Percentiles rank a stretch among this genome's conserved stretches.
These are phyloP conservation scores for Prolemur simus DNA, from an alignment of 2,113 vertebrate species.

Conservation along the genomic window DNA sequence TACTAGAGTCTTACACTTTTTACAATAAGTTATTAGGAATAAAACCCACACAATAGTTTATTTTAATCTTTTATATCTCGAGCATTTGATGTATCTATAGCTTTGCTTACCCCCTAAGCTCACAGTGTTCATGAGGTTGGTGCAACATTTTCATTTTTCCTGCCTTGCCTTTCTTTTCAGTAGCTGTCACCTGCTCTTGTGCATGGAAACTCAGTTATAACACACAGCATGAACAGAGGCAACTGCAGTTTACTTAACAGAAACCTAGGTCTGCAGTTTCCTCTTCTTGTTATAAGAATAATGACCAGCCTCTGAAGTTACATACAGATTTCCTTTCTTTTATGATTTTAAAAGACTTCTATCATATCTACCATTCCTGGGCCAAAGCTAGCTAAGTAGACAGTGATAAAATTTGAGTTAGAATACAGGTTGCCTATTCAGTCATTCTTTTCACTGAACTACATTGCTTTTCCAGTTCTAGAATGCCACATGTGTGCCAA, in stretches of 20 bases:
- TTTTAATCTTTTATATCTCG: background rate
- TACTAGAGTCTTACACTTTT: background rate
- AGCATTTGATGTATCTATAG: background rate
- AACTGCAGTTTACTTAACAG: constrained; percentile 3
- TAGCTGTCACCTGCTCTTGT: background rate
- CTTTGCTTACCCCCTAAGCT: background rate
- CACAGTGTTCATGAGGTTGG: background rate
- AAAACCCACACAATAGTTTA: background rate
- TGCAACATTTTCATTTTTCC: background rate
- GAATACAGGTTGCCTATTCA: background rate
- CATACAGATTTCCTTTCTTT: constrained; percentile 42
- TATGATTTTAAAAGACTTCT: background rate
- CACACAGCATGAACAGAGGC: constrained; percentile 25
- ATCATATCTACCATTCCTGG: background rate
- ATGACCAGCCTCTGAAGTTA: background rate
- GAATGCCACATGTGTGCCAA: background rate
- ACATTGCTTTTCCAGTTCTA: background rate
- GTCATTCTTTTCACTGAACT: background rate
- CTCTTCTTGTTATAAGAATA: constrained; percentile 40
- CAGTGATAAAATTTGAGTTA: background rate
- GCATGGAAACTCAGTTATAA: background rate
- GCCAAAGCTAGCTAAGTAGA: background rate
- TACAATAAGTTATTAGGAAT: background rate
- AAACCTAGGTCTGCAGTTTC: constrained; percentile 31
- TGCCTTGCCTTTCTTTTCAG: background rate